These are phyloP conservation scores for Ceratina japonica DNA, from an alignment of 1,140 invertebrate genomes.

Conservation along the genomic window DNA sequence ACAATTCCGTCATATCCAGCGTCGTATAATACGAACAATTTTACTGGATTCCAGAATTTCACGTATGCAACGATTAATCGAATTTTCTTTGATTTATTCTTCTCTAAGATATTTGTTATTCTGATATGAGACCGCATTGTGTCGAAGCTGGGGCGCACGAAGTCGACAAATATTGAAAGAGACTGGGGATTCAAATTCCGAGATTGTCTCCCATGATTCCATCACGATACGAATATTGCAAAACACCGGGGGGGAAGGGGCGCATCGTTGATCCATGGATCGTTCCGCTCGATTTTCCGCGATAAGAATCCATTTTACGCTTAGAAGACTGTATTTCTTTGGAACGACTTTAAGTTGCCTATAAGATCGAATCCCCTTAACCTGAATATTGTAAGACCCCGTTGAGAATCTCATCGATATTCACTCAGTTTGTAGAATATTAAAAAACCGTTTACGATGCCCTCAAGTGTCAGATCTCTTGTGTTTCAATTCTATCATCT, in stretches of 20 bases:
- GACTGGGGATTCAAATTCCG: background rate
- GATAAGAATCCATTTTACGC: conserved; percentile 34
- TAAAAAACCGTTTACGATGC: conserved; percentile 42
- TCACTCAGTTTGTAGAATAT: conserved; percentile 52
- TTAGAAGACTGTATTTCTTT: conserved; percentile 46
- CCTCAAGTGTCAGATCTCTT: conserved; percentile 13
- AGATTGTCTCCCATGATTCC: background rate
- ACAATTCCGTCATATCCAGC: too few species aligned
- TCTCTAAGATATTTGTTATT: background rate
- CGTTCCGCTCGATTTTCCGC: conserved; percentile 9
- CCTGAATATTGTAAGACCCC: conserved; percentile 54
- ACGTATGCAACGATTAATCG: background rate
- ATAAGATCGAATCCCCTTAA: conserved; percentile 60
- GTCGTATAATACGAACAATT: too few species aligned
- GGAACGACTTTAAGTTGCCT: conserved; percentile 47
- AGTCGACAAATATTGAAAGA: background rate
- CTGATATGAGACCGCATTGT: background rate
- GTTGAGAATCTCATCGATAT: conserved; percentile 47
- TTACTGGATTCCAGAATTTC: too few species aligned
- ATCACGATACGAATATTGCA: background rate
- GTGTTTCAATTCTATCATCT: conserved; percentile 24
- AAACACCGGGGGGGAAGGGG: background rate
- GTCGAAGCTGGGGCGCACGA: background rate
- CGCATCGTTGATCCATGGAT: conserved; percentile 4
- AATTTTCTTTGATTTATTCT: background rate